Base-by-base conservation (phyloP, 2,888 invertebrate genomes). In the Synanthedon tipuliformis region DNA sequence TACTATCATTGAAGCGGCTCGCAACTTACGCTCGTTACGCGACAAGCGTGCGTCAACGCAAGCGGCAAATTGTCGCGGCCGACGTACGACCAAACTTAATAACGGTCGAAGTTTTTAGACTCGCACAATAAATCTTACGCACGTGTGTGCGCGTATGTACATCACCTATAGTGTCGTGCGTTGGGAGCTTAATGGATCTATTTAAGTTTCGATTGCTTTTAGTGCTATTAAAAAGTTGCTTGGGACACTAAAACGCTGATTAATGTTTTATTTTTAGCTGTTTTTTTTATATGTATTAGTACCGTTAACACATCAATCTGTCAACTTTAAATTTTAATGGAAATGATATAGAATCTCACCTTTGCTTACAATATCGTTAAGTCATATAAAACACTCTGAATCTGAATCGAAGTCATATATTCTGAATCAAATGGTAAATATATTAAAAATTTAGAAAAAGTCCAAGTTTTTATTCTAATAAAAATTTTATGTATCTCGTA, bases 81-180 rank as follows among this genome's bases (percentile, higher is more conserved):
- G 60, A 63, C 60, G 60, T 65, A 68, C 62, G 63, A 56, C 59
- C 60, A 50, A 71, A 73, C 65, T 71, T 68, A 62, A 59, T 66
- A 66, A 68, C 63, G 61, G 61, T 62, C 51, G 53, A 71, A 73
- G 66, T 73, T 73, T 73, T 69, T 66, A 65, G 62, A 10, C 45
- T 16, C 60, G 3, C 23, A 16, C 64, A 57, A 59, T 63, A 69
- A 63, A 68, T 68, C 66, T 62, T 60, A 53, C 51, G 57, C 61
- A 58, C 55, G 56, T 61, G 62, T 62, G 61, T 50, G 13, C 51
- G 40, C 52, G 56, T 52, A 58, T 53, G 59, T 59, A 60, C 52
- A 58, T 40, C 57, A 48, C 54, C 49, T 16, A 15, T 49, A 49
- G 49, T 49, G 49, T 53, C 54, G 53, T 54, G 55, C 53, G 56